Base-by-base conservation (phyloP, 2,113 vertebrate genomes). In the Proteles cristata region DNA sequence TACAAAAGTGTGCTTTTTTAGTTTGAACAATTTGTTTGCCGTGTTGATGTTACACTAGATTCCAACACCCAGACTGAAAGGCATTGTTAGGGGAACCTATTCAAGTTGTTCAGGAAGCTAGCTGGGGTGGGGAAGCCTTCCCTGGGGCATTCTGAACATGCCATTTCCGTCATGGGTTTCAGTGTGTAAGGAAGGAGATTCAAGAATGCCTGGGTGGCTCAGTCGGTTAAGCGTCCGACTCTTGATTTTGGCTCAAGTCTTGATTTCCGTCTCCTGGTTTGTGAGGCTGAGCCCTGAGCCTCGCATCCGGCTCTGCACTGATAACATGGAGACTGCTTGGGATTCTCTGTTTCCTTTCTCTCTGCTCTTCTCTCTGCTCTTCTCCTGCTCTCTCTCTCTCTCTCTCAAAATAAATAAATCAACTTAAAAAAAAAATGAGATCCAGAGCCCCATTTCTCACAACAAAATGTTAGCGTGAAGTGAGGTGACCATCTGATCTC, bases 71-170 rank as follows among this genome's bases (percentile, higher is more conserved):
- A 23, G 77, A 63, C n/a, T 45, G 23, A 86, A 55, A 58, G 21
- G 28, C 65, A 39, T 55, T 50, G 50, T 79, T 79, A 39, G 31
- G 25, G 58, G 9, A 83, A 88, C 25, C 25, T 53, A n/a, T 7
- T 12, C 26, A 53, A 15, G n/a, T 73, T 89, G n/a, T 81, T 96
- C 79, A 90, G 89, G 58, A 93, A 76, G 77, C 71, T 53, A 68
- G 50, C n/a, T 58, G 61, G 71, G 71, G 16, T 45, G 4, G 23
- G 2, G 77, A 89, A 55, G 66, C 9, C 55, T 88, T 69, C 23
- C 66, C 21, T 50, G 50, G 43, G 35, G 19, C 66, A 65, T 82
- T 58, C 61, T n/a, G 63, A 48, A 66, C 39, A 11, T n/a, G 16
- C 26, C 11, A 1, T 61, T 66, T 74, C 55, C 14, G 53, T 53